Evolutionary conservation across 2,797 vertebrate genomes (phyloP).

Genomic region (Muraenolepis orangiensis): DNA sequence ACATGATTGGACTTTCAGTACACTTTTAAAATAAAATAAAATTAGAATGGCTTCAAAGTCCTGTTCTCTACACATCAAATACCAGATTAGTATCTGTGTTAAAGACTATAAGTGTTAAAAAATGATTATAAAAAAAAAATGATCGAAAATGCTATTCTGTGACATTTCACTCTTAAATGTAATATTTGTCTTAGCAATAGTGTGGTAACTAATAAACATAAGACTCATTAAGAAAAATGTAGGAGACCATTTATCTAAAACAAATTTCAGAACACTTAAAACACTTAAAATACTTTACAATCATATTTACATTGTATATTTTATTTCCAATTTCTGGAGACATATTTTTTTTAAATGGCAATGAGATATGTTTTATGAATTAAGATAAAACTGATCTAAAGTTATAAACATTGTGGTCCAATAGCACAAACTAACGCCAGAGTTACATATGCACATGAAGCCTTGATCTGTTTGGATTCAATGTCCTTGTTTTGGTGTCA

Average conservation of each 20-base stretch:
- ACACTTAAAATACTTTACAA: constrained; percentile 67
- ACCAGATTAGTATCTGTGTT: background rate
- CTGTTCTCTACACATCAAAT: background rate
- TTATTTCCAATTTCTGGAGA: constrained; percentile 25
- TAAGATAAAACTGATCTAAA: background rate
- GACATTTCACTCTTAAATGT: too few species aligned
- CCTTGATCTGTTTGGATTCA: constrained; percentile 7
- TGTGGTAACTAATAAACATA: constrained; percentile 35
- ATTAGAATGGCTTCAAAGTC: background rate
- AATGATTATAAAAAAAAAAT: too few species aligned
- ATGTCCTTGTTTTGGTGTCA: constrained; percentile 12
- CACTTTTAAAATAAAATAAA: background rate
- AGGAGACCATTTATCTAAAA: constrained; percentile 60
- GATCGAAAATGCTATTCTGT: too few species aligned
- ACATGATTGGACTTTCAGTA: background rate
- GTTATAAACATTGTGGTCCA: background rate
- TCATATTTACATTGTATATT: constrained; percentile 70
- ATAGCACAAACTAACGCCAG: constrained; percentile 7
- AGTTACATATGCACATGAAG: constrained; percentile 14
- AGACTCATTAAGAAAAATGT: constrained; percentile 46
- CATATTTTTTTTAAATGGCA: constrained; percentile 1
- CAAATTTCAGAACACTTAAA: constrained; percentile 54
- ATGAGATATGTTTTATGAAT: background rate
- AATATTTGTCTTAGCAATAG: background rate
- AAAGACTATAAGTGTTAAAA: too few species aligned